Evolutionary conservation across 1,140 invertebrate species (phyloP).

Genomic region (Drosophila hydei): DNA sequence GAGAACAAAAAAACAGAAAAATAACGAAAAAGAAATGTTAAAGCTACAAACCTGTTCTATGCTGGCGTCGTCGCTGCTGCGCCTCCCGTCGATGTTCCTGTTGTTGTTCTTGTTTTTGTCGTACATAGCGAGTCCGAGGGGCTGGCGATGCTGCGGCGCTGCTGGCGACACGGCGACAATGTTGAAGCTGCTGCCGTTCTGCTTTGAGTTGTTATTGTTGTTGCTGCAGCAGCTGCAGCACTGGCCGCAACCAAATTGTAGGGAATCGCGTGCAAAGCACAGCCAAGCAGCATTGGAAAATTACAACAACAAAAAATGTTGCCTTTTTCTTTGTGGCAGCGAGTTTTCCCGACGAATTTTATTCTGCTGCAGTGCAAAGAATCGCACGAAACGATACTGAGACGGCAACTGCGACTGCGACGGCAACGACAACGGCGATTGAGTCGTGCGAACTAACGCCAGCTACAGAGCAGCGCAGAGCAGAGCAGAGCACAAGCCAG

Average conservation of each 20-base stretch:
- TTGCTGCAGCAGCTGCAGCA: conserved; percentile 38
- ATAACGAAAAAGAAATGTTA: conserved; percentile 23
- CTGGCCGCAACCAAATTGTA: conserved; percentile 50
- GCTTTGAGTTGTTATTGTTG: conserved; percentile 43
- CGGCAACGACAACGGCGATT: conserved; percentile 23
- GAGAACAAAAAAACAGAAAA: conserved; percentile 6
- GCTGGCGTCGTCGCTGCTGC: conserved; percentile 52
- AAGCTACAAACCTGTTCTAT: conserved; percentile 79
- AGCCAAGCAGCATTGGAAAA: conserved; percentile 72
- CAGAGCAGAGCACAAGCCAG: conserved; percentile 15
- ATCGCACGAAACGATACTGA: conserved; percentile 75
- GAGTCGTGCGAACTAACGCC: conserved; percentile 27
- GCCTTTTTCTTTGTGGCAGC: conserved; percentile 27
- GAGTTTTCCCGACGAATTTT: conserved; percentile 64
- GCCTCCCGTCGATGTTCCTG: conserved; percentile 23
- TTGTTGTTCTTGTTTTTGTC: conserved; percentile 50
- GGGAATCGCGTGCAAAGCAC: conserved; percentile 71
- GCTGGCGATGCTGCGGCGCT: conserved; percentile 62
- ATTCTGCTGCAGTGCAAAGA: conserved; percentile 64
- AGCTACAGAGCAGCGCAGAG: conserved; percentile 26
- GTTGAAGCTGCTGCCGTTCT: conserved; percentile 53
- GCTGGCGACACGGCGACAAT: conserved; percentile 70
- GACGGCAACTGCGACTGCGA: conserved; percentile 52
- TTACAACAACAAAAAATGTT: conserved; percentile 34
- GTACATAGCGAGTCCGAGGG: conserved; percentile 62